Evolutionary conservation across 2,888 invertebrate species (phyloP).

Genomic region (Hydropsyche betteni): DNA sequence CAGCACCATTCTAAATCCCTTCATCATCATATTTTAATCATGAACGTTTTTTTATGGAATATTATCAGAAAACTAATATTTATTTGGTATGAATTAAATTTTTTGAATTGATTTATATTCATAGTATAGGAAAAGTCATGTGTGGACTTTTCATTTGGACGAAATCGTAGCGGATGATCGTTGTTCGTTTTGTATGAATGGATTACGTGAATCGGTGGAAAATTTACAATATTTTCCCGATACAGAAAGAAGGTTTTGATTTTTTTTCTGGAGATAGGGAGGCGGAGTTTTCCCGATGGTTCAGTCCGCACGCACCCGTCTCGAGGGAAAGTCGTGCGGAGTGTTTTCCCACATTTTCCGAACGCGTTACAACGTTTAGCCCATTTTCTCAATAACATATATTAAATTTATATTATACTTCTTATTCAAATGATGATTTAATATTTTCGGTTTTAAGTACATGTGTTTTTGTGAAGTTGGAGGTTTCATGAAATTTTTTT

Average conservation of each 20-base stretch:
- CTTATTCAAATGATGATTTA: no score
- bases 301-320: slow-evolving; percentile 2
- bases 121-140: no score
- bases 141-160: no score
- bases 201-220: not conserved
- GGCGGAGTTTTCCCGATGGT: not conserved
- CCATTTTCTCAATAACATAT: no score
- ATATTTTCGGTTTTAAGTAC: no score
- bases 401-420: no score
- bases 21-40: no score
- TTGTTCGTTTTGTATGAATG: not conserved
- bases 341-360: slow-evolving; percentile 5
- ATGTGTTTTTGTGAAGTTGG: no score
- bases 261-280: not conserved
- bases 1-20: no score
- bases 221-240: not conserved
- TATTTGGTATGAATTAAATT: not conserved
- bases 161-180: not conserved
- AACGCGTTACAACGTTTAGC: not conserved
- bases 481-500: no score
- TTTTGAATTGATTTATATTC: not conserved
- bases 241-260: not conserved
- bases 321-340: slow-evolving; percentile 8
- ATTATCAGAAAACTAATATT: not conserved
- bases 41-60: not conserved